Base-by-base conservation (phyloP, 2,113 vertebrate species). In the Cisticola juncidis region DNA sequence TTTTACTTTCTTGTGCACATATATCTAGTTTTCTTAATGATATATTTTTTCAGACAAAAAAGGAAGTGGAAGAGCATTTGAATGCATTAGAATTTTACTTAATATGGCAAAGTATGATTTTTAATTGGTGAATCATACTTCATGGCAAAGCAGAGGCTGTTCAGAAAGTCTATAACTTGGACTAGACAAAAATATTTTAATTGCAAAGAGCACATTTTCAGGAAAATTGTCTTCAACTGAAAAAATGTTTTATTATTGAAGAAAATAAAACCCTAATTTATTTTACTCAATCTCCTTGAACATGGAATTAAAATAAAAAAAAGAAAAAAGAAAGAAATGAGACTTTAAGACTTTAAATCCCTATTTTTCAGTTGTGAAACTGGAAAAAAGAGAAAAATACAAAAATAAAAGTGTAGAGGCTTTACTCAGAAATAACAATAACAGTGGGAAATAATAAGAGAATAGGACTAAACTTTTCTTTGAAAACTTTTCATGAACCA, bases 271-370 rank as follows among this genome's bases (percentile, higher is more conserved):
- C 4, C 4, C 2, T 2, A 23, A 21, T 51, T 89, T 68, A 47
- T 60, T 88, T 79, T 57, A 23, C 11, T 26, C 2, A 0, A 19
- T 40, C 8, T 60, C 23, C 9, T 69, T 72, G 14, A 61, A 65
- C 2, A 3, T 1, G 2, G 1, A 80, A 28, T 51, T 64, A 1
- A 5, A 42, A 40, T 45, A 62, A 31, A 20, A 23, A 21, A 17
- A 29, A 28, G 28, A 6, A 24, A 20, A 13, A 45, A 13, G 12
- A 28, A 61, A 15, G 21, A 81, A 36, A 45, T 33, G 3, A 56
- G 2, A 45, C 2, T 62, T 57, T 71, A 51, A 56, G 2, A 36
- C 2, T 62, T 57, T 71, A 51, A 76, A 87, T 20, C 5, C 6
- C 4, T 12, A 12, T 19, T 57, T 73, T 74, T 31, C 10, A 60